A percentile compares a stretch with the other conserved stretches of the same genome.
Evolutionary conservation across 2,888 invertebrate species (phyloP).

Genomic region (Pachydiplax longipennis): DNA sequence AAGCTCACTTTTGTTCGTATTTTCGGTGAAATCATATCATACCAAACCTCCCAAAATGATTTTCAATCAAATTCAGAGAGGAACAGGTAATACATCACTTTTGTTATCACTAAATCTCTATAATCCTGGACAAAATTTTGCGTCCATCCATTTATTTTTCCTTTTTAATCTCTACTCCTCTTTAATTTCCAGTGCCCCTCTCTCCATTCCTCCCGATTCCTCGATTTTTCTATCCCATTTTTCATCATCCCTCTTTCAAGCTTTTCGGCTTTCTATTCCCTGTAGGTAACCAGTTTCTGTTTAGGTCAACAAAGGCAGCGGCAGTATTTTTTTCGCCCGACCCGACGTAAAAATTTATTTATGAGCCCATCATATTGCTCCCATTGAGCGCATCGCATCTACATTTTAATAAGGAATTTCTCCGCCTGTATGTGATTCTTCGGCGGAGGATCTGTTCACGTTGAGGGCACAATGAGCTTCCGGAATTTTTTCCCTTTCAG

Average conservation of each 20-base stretch:
- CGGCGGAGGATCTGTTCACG: neutral
- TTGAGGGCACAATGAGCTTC: neutral
- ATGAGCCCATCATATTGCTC: neutral
- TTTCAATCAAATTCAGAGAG: too few species aligned
- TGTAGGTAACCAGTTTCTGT: neutral
- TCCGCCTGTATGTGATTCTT: neutral
- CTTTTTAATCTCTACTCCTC: too few species aligned
- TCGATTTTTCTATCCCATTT: neutral
- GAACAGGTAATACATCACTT: too few species aligned
- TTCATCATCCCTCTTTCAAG: neutral
- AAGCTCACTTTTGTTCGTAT: too few species aligned
- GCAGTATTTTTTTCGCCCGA: neutral
- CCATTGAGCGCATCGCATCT: neutral
- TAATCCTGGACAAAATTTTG: too few species aligned
- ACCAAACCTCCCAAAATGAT: too few species aligned
- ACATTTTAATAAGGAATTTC: neutral
- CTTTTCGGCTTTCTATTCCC: neutral
- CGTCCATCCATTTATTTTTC: too few species aligned
- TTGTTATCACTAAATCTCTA: too few species aligned
- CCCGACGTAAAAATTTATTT: neutral
- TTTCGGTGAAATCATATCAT: too few species aligned
- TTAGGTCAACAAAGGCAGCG: neutral
- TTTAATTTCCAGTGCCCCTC: neutral
- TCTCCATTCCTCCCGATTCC: neutral
- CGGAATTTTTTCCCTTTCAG: neutral